These are phyloP conservation scores for Bicyclus anynana DNA, from an alignment of 1,140 invertebrate species.

Conservation along the genomic window DNA sequence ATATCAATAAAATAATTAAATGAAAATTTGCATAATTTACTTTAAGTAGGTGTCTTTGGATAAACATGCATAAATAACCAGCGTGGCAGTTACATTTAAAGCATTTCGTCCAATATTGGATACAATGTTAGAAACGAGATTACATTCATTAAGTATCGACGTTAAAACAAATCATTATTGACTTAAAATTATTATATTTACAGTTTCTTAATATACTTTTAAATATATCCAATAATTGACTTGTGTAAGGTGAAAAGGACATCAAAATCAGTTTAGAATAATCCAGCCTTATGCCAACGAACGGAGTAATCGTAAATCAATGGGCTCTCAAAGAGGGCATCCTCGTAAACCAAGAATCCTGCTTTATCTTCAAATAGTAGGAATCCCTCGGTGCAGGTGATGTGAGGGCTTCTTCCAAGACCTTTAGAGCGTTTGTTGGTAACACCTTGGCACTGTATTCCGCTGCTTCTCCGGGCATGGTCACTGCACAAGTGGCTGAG, in stretches of 20 bases:
- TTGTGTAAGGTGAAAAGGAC: not conserved
- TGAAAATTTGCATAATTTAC: constrained; percentile 1
- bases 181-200: constrained; percentile 16
- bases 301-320: constrained; percentile 5
- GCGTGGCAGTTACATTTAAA: constrained; percentile 19
- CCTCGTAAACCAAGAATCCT: constrained; percentile 75
- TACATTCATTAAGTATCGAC: not conserved
- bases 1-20: not conserved
- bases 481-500: constrained; percentile 65
- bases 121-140: not conserved
- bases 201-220: constrained; percentile 10
- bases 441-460: constrained; percentile 71
- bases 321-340: constrained; percentile 66
- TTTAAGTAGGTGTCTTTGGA: constrained; percentile 14
- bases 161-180: constrained; percentile 1
- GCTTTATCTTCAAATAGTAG: constrained; percentile 72
- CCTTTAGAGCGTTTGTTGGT: constrained; percentile 60
- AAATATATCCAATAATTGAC: constrained; percentile 13
- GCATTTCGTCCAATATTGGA: constrained; percentile 2
- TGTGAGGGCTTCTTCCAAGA: constrained; percentile 69
- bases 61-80: constrained; percentile 9
- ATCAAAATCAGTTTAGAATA: not conserved
- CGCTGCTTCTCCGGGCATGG: constrained; percentile 70
- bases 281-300: constrained; percentile 11
- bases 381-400: constrained; percentile 63